These are phyloP conservation scores for Tetramorium parvispinum DNA, from an alignment of 1,140 invertebrate genomes.

Conservation along the genomic window DNA sequence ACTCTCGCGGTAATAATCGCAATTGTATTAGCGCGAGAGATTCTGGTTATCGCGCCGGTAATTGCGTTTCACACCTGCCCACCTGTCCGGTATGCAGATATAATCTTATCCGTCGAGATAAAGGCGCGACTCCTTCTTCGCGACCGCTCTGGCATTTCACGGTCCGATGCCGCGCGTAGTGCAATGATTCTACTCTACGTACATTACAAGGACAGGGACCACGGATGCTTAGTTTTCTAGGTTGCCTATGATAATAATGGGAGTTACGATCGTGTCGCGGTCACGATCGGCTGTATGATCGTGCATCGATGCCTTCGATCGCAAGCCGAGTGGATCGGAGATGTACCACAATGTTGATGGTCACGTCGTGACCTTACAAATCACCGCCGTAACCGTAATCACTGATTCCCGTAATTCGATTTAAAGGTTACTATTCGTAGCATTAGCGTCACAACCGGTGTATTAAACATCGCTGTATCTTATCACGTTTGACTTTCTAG, in stretches of 20 bases:
- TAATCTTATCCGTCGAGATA: slow-evolving; percentile 30
- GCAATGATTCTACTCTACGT: slow-evolving; percentile 22
- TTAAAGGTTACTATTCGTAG: slow-evolving; percentile 26
- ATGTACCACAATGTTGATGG: slow-evolving; percentile 31
- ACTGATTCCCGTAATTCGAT: slow-evolving; percentile 60
- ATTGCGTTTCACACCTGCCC: slow-evolving; percentile 27
- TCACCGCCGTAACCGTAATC: slow-evolving; percentile 24
- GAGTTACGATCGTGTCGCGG: slow-evolving; percentile 56
- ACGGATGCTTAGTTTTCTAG: slow-evolving; percentile 53
- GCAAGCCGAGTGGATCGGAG: slow-evolving; percentile 43
- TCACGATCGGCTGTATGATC: slow-evolving; percentile 58
- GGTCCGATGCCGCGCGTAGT: slow-evolving; percentile 51
- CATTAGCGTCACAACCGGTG: not conserved
- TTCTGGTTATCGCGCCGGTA: slow-evolving; percentile 19
- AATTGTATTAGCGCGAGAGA: slow-evolving; percentile 37
- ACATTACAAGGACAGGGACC: slow-evolving; percentile 24
- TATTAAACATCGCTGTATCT: not conserved
- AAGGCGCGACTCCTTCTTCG: not conserved
- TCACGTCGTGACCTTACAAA: slow-evolving; percentile 38
- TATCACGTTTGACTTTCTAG: not conserved
- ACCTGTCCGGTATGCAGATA: slow-evolving; percentile 11
- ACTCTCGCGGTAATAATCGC: not conserved
- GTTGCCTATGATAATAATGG: slow-evolving; percentile 63
- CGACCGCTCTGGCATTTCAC: slow-evolving; percentile 40
- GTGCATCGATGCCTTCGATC: slow-evolving; percentile 55